Percentiles rank a stretch among this genome's conserved stretches.
These are phyloP conservation scores for Halichoeres trimaculatus DNA, from an alignment of 2,113 vertebrate species.

Conservation along the genomic window DNA sequence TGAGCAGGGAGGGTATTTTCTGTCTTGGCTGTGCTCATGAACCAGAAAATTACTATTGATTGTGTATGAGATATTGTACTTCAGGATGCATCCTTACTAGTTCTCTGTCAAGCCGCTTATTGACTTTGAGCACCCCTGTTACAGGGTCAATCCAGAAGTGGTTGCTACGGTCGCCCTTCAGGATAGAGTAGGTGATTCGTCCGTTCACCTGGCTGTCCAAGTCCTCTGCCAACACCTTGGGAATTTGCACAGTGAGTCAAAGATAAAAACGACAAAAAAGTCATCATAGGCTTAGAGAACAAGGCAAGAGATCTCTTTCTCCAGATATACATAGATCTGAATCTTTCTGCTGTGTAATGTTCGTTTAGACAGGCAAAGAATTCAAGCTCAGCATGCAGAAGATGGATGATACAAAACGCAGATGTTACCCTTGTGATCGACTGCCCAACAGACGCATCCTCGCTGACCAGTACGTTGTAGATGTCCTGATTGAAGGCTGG, in stretches of 20 bases:
- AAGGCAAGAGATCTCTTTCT: too few species aligned
- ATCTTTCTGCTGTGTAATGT: too few species aligned
- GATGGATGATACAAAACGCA: too few species aligned
- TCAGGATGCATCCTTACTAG: constrained; percentile 83
- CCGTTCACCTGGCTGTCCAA: constrained; percentile 93
- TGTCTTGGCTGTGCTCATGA: constrained; percentile 38
- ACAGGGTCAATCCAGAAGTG: constrained; percentile 93
- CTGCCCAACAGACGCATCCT: constrained; percentile 89
- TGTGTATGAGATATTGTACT: constrained; percentile 44
- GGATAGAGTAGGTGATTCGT: constrained; percentile 92
- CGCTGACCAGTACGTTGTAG: constrained; percentile 93
- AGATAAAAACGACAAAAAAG: background rate
- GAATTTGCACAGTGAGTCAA: constrained; percentile 2
- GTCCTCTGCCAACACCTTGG: constrained; percentile 93
- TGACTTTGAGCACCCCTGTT: constrained; percentile 92
- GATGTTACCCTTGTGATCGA: constrained; percentile 87
- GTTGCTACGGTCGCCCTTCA: constrained; percentile 90
- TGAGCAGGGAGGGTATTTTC: constrained; percentile 34
- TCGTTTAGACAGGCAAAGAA: too few species aligned
- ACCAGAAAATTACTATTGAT: constrained; percentile 66
- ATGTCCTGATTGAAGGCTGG: constrained; percentile 90
- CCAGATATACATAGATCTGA: too few species aligned
- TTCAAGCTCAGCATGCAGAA: too few species aligned
- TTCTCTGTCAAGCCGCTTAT: constrained; percentile 95
- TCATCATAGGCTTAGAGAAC: rapidly evolving